phyloP scores from a whole-genome alignment of 1,140 invertebrate genomes.

The Saccostrea echinata region DNA sequence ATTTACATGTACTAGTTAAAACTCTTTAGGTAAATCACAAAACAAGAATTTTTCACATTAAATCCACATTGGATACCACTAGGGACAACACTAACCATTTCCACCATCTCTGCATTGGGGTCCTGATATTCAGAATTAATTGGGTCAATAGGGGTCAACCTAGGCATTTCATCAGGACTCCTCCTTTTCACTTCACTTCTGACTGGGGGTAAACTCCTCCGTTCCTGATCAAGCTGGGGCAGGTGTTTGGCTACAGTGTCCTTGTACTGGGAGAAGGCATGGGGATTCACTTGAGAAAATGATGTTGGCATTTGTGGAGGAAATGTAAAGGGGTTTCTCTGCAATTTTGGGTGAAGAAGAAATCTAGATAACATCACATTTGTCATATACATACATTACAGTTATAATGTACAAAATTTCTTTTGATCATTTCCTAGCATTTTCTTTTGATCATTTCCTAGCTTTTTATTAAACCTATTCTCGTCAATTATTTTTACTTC shows the following conservation, averaged over 20 bases:
- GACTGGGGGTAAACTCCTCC: neutral
- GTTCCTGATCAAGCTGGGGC: neutral
- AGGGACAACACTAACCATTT: slow-evolving; percentile 42
- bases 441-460: too few species aligned
- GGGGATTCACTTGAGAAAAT: slow-evolving; percentile 40
- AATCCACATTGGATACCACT: neutral
- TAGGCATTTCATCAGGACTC: slow-evolving; percentile 51
- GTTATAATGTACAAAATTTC: too few species aligned
- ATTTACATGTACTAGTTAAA: too few species aligned
- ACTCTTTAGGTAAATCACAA: too few species aligned
- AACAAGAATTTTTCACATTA: neutral
- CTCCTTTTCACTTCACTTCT: neutral
- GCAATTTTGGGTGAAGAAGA: neutral
- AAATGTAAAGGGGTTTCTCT: slow-evolving; percentile 56
- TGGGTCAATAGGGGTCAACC: slow-evolving; percentile 46
- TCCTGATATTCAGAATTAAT: slow-evolving; percentile 41
- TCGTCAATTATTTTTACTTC: too few species aligned
- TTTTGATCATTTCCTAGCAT: too few species aligned
- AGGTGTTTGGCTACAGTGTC: neutral
- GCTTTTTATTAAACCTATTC: too few species aligned
- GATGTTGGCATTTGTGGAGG: slow-evolving; percentile 44
- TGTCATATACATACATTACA: too few species aligned
- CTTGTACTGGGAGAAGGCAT: slow-evolving; percentile 45
- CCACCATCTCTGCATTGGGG: slow-evolving; percentile 36
- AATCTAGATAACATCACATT: neutral